A percentile compares a stretch with the other conserved stretches of the same genome.
These are phyloP conservation scores for Idaea aversata DNA, from an alignment of 2,888 invertebrate genomes.

Conservation along the genomic window DNA sequence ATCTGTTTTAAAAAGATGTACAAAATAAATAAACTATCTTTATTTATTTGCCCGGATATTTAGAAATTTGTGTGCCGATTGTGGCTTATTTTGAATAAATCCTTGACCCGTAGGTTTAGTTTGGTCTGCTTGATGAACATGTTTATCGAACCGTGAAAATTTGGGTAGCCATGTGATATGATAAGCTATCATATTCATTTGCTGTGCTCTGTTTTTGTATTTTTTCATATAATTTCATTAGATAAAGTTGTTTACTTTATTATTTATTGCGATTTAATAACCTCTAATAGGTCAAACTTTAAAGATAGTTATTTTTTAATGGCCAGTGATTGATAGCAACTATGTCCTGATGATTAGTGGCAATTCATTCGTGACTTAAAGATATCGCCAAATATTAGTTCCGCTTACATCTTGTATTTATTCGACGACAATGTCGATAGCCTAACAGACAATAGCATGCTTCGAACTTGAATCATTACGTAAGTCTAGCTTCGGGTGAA, in stretches of 20 bases:
- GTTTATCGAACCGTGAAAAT: slow-evolving; percentile 12
- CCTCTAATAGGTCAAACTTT: too few species aligned
- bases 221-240: not conserved
- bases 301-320: too few species aligned
- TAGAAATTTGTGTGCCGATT: slow-evolving; percentile 18
- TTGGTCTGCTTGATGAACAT: slow-evolving; percentile 10
- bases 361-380: too few species aligned
- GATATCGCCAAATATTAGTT: too few species aligned
- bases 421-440: not conserved
- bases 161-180: not conserved
- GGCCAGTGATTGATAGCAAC: too few species aligned
- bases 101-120: slow-evolving; percentile 20
- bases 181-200: not conserved
- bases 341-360: too few species aligned
- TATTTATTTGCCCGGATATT: slow-evolving; percentile 18
- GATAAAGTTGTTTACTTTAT: too few species aligned
- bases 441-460: slow-evolving; percentile 5
- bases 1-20: not conserved
- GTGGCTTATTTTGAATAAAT: slow-evolving; percentile 14
- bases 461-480: slow-evolving; percentile 29
- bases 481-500: slow-evolving; percentile 36
- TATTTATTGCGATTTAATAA: too few species aligned
- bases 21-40: slow-evolving; percentile 21
- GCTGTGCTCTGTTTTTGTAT: not conserved
- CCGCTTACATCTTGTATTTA: too few species aligned